A percentile compares a stretch with the other conserved stretches of the same genome.
Evolutionary conservation across 2,113 vertebrate genomes (phyloP).

Genomic region (Candoia aspera): DNA sequence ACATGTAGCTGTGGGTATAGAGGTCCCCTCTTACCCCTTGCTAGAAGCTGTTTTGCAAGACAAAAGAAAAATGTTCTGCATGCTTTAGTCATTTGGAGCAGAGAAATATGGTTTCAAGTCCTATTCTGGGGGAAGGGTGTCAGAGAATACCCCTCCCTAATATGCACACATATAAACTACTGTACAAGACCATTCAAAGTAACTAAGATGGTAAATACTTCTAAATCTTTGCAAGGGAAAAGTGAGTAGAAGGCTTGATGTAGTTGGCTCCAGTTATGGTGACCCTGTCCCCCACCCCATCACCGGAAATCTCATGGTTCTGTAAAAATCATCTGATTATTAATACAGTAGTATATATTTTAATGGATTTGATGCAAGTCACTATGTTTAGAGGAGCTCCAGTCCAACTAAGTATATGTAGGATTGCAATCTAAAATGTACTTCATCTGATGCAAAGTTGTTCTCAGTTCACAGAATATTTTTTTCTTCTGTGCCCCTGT

Average conservation of each 20-base stretch:
- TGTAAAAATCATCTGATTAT: neutral
- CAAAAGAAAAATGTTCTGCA: neutral
- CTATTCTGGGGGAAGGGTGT: neutral
- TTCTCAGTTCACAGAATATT: neutral
- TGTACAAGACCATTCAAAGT: no score
- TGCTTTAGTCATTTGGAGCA: neutral
- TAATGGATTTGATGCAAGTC: neutral
- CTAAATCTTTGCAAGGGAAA: neutral
- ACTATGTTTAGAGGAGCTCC: neutral
- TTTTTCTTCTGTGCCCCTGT: neutral
- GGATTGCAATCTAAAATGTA: neutral
- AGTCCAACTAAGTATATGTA: neutral
- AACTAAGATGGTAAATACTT: neutral
- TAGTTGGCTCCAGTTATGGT: neutral
- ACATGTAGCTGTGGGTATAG: neutral
- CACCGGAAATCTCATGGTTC: neutral
- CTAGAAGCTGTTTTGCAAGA: neutral
- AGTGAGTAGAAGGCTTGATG: neutral
- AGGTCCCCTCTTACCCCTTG: neutral
- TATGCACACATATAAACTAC: rapidly evolving
- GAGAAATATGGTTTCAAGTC: neutral
- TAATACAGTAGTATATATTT: neutral
- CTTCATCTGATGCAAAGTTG: neutral
- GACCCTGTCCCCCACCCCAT: neutral
- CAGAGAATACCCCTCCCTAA: neutral